These are phyloP conservation scores for Falco concolor DNA, from an alignment of 2,797 vertebrate genomes.

Conservation along the genomic window DNA sequence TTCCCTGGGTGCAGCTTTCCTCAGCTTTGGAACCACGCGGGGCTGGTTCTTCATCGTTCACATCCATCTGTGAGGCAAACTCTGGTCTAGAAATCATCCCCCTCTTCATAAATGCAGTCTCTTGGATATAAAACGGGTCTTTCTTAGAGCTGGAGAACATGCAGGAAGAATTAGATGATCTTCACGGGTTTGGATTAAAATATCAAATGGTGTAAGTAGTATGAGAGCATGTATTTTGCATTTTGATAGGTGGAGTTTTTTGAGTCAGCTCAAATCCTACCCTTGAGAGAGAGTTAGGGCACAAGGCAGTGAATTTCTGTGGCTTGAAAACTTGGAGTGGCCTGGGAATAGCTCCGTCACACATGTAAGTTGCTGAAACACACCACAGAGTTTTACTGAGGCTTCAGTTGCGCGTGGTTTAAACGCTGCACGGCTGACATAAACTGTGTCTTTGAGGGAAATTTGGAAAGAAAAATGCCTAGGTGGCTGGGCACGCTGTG, in stretches of 20 bases:
- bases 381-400: neutral
- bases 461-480: neutral
- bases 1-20: neutral
- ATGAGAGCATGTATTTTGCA: neutral
- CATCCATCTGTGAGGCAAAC: neutral
- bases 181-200: neutral
- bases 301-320: neutral
- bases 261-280: neutral
- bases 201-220: neutral
- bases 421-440: neutral
- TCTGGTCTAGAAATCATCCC: neutral
- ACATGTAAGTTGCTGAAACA: neutral
- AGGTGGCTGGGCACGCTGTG: neutral
- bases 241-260: neutral
- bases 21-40: rapidly evolving
- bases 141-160: neutral
- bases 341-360: neutral
- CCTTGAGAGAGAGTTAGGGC: neutral
- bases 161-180: neutral
- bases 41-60: neutral
- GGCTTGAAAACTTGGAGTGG: neutral
- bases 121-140: neutral
- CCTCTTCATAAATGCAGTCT: neutral
- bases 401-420: neutral
- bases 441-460: neutral